Base-by-base conservation (phyloP, 1,140 invertebrate genomes). In the Hypothenemus hampei region DNA sequence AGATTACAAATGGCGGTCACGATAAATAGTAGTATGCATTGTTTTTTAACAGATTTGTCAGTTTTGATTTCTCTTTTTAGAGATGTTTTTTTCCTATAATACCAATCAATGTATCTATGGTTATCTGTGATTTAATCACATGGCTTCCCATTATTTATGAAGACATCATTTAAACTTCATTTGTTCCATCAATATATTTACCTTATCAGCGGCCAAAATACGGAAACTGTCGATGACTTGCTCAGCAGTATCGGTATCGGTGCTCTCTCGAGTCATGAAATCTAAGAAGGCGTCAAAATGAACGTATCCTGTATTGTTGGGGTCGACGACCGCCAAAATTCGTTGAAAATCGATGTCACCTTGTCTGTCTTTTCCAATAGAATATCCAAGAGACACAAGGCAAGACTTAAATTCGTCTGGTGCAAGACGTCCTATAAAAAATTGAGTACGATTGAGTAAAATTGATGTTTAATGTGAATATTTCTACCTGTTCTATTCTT, bases 221-320 rank as follows among this genome's bases (percentile, higher is more conserved):
- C 95, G 92, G 84, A 99, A 99, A 66, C 96, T 98, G 76, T 99
- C 95, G 72, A 98, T 98, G 67, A 99, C 92, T 77, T 93, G 91
- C 75, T 98, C 95, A 59, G 89, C 89, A 49, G 84, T 91, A 68
- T 92, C 89, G 15, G 87, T 95, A 72, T 99, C 97, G 39, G 95
- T 97, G 45, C 91, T 95, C 77, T 99, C 96, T 67, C 94, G 80
- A 2, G 96, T 99, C 96, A 99, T 98, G 72, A 99, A 99, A 79
- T 99, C 97, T 58, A 99, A 81, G 91, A 99, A 99, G 45, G 97
- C 90, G 69, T 99, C 96, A 75, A 99, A 99, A 69, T 95, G 92
- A 4, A 99, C 94, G 67, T 89, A 95, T 50, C 94, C 94, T 53
- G 91, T 92, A 69, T 81, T 89, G 75, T 99, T 99, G 52, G 97